Evolutionary conservation across 2,797 vertebrate genomes (phyloP).

Genomic region (Poeciliopsis gracilis): DNA sequence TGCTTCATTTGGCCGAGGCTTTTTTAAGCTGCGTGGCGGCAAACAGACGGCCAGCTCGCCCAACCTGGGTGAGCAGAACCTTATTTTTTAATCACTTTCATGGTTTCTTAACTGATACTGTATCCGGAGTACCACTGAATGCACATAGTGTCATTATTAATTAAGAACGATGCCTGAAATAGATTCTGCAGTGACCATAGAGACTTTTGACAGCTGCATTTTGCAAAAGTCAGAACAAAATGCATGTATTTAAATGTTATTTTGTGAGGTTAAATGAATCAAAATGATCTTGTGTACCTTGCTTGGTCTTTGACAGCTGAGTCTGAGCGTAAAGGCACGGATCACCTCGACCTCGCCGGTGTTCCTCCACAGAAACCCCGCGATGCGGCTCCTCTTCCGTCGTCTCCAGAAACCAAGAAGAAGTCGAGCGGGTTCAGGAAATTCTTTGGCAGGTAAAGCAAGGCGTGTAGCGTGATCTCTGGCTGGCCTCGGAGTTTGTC

Average conservation of each 20-base stretch:
- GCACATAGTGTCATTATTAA: no score
- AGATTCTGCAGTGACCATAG: neutral
- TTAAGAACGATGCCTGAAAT: neutral
- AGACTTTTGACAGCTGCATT: neutral
- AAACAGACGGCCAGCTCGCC: slow-evolving; percentile 88
- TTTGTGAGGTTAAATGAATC: neutral
- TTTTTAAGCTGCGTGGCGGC: slow-evolving; percentile 91
- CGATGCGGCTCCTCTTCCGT: slow-evolving; percentile 69
- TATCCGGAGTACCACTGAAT: neutral
- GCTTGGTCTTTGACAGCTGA: slow-evolving; percentile 79
- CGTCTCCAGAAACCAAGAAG: slow-evolving; percentile 91
- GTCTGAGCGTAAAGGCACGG: slow-evolving; percentile 84
- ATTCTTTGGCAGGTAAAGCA: slow-evolving; percentile 89
- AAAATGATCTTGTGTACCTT: neutral
- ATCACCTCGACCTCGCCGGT: slow-evolving; percentile 90
- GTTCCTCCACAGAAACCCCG: slow-evolving; percentile 72
- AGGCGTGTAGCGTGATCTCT: neutral
- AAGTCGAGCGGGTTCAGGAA: slow-evolving; percentile 92
- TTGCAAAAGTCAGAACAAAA: neutral
- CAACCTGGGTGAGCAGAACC: slow-evolving; percentile 83
- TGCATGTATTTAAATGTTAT: neutral
- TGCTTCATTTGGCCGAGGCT: slow-evolving; percentile 92
- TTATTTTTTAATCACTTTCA: neutral
- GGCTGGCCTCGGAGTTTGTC: neutral
- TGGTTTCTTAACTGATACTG: neutral